These are phyloP conservation scores for Metalampra italica DNA, from an alignment of 2,888 invertebrate species.

Conservation along the genomic window DNA sequence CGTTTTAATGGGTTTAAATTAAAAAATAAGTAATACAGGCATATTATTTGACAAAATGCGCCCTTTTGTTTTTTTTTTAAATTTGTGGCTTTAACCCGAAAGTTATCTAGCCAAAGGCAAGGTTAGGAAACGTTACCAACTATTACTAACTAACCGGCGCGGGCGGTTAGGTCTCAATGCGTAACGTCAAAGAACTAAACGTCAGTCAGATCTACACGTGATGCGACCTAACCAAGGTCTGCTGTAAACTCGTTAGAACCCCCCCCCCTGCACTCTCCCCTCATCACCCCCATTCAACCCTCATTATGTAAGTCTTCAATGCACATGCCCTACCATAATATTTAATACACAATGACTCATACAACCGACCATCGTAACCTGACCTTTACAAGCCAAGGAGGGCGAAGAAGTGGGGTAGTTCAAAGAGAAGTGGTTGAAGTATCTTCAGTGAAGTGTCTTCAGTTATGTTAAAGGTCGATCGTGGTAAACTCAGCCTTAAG, in stretches of 20 bases:
- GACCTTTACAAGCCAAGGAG: neutral
- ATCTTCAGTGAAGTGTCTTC: neutral
- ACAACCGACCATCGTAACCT: slow-evolving; percentile 1
- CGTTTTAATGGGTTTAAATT: no score
- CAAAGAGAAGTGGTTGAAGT: neutral
- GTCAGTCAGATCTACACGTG: no score
- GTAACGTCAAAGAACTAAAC: no score
- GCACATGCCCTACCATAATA: slow-evolving; percentile 32
- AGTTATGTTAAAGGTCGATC: neutral
- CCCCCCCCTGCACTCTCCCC: slow-evolving; percentile 10
- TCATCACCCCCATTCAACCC: slow-evolving; percentile 17
- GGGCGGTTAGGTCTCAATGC: no score
- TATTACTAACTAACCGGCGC: no score
- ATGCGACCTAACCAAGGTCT: slow-evolving; percentile 21
- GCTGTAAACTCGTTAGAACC: slow-evolving; percentile 23
- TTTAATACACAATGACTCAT: slow-evolving; percentile 30
- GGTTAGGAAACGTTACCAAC: no score
- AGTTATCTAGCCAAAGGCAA: no score
- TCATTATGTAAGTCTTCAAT: slow-evolving; percentile 27
- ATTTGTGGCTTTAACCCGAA: no score
- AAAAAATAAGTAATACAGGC: no score
- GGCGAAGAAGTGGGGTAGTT: neutral
- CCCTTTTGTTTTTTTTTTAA: no score
- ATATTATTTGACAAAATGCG: no score
- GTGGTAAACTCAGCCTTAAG: neutral